These are phyloP conservation scores for Hymenopus coronatus DNA, from an alignment of 2,888 invertebrate genomes.

Conservation along the genomic window DNA sequence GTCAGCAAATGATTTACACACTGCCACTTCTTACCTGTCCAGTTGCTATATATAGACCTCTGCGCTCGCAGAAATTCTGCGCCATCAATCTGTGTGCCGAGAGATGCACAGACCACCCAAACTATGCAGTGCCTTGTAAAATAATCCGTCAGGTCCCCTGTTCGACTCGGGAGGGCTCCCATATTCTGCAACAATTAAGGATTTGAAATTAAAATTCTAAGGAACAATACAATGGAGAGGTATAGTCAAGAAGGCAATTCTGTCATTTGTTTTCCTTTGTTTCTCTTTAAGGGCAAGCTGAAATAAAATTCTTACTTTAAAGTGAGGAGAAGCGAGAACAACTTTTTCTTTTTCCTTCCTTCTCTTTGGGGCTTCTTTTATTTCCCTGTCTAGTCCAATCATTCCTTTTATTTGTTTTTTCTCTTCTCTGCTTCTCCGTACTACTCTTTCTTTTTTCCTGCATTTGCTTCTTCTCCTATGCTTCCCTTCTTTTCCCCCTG, in stretches of 20 bases:
- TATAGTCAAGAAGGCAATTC: neutral
- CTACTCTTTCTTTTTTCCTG: too few relatives aligned
- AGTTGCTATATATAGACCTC: neutral
- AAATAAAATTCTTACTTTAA: neutral
- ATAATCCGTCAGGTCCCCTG: neutral
- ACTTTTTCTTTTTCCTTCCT: neutral
- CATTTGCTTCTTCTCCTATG: too few relatives aligned
- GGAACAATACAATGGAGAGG: neutral
- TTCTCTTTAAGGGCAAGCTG: neutral
- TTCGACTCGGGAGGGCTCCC: neutral
- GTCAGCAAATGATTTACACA: neutral
- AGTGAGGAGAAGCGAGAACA: neutral
- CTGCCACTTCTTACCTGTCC: neutral
- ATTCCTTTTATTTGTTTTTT: neutral
- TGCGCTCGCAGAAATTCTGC: neutral
- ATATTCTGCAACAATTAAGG: neutral
- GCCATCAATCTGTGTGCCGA: neutral
- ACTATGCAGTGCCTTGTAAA: neutral
- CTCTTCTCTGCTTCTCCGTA: too few relatives aligned
- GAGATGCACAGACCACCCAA: neutral
- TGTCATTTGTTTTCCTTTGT: neutral
- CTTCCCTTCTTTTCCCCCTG: too few relatives aligned
- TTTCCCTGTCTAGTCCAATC: neutral
- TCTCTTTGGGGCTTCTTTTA: neutral
- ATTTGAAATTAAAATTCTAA: neutral